Base-by-base conservation (phyloP, 2,888 invertebrate genomes). In the Dicyrtoma fusca region DNA sequence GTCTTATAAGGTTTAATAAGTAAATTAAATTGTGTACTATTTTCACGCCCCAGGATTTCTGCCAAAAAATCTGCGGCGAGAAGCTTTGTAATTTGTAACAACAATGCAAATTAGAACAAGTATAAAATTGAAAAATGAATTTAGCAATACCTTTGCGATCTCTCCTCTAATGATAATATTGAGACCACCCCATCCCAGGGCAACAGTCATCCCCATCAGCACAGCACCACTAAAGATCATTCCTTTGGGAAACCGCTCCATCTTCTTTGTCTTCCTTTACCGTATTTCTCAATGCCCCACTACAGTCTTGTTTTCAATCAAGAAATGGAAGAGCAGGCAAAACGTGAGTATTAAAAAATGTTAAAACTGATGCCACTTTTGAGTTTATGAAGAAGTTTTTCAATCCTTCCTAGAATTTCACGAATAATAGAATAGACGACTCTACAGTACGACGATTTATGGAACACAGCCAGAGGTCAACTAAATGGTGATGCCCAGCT, bases 161-260 rank as follows among this genome's bases (percentile, higher is more conserved):
- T 79, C 77, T 49, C 80, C 80, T 51, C 73, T 72, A 26, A 80
- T 77, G 69, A 80, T 77, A 75, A 78, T 77, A 23, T 65, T 74
- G 34, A 80, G 71, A 8, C 80, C 80, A 23, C 80, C 80, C 80
- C 80, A 80, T 72, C 80, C 80, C 44, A 80, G 45, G 2, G 80
- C 80, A 19, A 77, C 71, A 0, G 78, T 77, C 14, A 79, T 45
- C 8, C 79, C 80, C 45, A 78, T 62, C 1, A 80, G 71, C 14
- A 73, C 77, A n/a, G 75, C 66, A 21, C 80, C 80, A 63, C 75
- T 75, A 53, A 79, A 74, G 51, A 80, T 77, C 62, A 79, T 66
- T 65, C 74, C 76, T 45, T 79, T 77, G 1, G 80, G 80, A 70
- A 80, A 80, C 19, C 74, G 75, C 53, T 80, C 78, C 80, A 80